Conservation (phyloP, 2,797 vertebrate genomes). For the Triplophysa yarkandensis region DNA sequence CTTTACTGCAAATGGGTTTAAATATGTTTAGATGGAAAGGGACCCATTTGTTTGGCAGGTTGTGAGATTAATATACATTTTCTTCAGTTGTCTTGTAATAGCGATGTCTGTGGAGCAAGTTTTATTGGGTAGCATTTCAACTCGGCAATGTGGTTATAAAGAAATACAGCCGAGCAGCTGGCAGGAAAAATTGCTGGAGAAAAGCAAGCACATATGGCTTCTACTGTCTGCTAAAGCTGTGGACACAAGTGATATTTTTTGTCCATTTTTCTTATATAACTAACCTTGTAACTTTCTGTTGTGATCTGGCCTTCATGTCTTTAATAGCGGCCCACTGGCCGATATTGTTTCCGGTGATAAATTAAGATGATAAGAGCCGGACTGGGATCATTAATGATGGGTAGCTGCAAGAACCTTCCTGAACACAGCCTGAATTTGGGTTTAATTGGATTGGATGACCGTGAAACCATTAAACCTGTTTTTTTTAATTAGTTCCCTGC, state of each 20-base stretch:
- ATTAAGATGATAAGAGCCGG: background rate
- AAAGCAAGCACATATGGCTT: conserved; percentile 24
- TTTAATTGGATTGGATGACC: conserved; percentile 16
- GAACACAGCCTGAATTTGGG: background rate
- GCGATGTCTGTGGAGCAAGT: conserved; percentile 26
- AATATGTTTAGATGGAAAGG: background rate
- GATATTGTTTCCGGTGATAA: background rate
- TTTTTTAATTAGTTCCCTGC: conserved; percentile 1
- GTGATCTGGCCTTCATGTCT: background rate
- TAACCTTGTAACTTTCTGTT: conserved; percentile 5
- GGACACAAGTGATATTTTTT: conserved; percentile 9
- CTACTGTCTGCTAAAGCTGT: background rate
- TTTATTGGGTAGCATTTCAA: conserved; percentile 16
- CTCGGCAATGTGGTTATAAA: conserved; percentile 14
- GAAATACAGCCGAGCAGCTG: conserved; percentile 30
- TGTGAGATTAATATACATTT: conserved; percentile 27
- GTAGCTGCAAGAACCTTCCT: background rate
- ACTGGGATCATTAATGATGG: conserved; percentile 14
- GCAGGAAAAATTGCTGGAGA: background rate
- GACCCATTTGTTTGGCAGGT: conserved; percentile 19
- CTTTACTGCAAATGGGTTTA: conserved; percentile 19
- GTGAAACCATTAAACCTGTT: background rate
- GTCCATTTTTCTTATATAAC: background rate
- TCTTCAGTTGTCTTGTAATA: conserved; percentile 33
- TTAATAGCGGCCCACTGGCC: background rate